Evolutionary conservation across 2,797 vertebrate genomes (phyloP).

Genomic region (Poecilia velifera): DNA sequence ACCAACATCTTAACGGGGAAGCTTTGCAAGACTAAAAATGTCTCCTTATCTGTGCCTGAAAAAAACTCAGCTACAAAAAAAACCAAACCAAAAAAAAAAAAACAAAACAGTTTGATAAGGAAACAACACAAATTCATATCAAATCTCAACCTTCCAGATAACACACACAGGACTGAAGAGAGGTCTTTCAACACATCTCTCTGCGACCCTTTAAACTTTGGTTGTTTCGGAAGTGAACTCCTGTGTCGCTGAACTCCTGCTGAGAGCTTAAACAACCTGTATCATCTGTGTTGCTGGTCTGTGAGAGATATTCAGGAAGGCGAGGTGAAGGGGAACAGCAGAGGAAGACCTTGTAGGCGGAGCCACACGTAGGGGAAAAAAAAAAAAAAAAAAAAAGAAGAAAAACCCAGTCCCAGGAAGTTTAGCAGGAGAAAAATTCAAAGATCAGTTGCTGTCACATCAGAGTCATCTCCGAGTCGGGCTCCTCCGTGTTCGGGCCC

Average conservation of each 20-base stretch:
- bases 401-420: not conserved
- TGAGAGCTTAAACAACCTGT: not conserved
- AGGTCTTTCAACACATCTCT: not conserved
- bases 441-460: constrained; percentile 71
- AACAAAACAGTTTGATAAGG: not conserved
- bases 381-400: not conserved
- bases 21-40: not conserved
- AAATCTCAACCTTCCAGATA: not conserved
- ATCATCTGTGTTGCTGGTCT: not conserved
- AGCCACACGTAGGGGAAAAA: not conserved
- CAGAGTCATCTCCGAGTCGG: constrained; percentile 84
- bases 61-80: not conserved
- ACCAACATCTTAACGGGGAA: not conserved
- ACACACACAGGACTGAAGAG: not conserved
- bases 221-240: not conserved
- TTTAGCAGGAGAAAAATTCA: not conserved
- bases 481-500: constrained; percentile 70
- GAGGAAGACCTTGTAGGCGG: constrained; percentile 1
- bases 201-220: not conserved
- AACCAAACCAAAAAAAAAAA: too few relatives aligned
- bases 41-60: not conserved
- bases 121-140: not conserved
- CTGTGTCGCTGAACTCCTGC: not conserved
- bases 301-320: constrained; percentile 6
- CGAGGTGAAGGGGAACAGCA: not conserved